Conservation (phyloP, 2,113 vertebrate genomes). For the Eretmochelys imbricata region DNA sequence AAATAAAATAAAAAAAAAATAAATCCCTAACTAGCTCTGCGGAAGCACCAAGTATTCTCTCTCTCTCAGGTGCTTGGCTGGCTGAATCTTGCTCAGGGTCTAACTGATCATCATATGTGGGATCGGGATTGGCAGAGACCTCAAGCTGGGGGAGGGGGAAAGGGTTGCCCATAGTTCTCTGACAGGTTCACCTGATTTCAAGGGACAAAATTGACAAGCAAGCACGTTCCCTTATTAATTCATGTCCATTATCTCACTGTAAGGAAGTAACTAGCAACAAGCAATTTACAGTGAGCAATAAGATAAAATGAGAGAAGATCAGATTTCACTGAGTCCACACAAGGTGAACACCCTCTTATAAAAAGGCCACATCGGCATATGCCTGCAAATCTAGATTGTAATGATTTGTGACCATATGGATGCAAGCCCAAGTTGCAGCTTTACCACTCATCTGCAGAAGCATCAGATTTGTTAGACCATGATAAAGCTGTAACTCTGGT, state of each 20-base stretch:
- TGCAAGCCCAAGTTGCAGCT: conserved; percentile 6
- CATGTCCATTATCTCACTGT: background rate
- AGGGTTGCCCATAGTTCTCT: background rate
- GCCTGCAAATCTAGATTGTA: conserved; percentile 15
- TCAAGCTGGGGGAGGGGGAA: no score
- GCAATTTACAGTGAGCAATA: background rate
- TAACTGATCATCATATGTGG: no score
- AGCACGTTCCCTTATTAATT: conserved; percentile 10
- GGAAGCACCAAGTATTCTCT: background rate
- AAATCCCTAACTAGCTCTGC: background rate
- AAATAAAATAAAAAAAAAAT: background rate
- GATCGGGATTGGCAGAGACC: no score
- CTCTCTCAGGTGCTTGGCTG: no score
- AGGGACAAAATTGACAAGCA: background rate
- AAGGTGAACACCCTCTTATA: background rate
- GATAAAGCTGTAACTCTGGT: conserved; percentile 47
- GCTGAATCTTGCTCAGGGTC: no score
- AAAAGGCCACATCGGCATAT: conserved; percentile 19
- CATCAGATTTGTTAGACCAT: conserved; percentile 44
- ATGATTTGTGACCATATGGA: conserved; percentile 55
- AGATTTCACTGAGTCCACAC: background rate
- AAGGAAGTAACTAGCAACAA: background rate
- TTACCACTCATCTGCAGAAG: conserved; percentile 59
- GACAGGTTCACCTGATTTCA: conserved; percentile 34
- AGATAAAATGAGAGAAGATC: background rate